These are phyloP conservation scores for Sander vitreus DNA, from an alignment of 2,113 vertebrate species.

Conservation along the genomic window DNA sequence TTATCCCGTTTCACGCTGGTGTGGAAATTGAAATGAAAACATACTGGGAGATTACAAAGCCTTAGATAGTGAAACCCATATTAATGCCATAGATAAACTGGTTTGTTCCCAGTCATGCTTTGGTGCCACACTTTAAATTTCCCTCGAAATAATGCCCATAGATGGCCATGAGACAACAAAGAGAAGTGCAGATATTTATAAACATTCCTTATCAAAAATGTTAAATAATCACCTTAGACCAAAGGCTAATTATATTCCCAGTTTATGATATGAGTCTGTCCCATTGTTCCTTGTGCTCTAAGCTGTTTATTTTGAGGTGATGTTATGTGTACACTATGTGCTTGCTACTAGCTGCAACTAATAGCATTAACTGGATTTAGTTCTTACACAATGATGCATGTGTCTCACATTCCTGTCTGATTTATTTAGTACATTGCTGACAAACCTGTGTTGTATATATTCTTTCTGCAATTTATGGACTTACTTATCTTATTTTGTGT, in stretches of 20 bases:
- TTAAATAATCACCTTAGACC: constrained; percentile 11
- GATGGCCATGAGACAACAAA: constrained; percentile 28
- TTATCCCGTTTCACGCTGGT: constrained; percentile 67
- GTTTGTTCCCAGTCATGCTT: constrained; percentile 51
- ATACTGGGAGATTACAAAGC: constrained; percentile 57
- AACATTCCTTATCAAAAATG: constrained; percentile 10
- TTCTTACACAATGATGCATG: constrained; percentile 60
- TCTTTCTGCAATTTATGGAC: constrained; percentile 13
- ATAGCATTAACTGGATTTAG: constrained; percentile 78
- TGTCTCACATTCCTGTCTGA: constrained; percentile 60
- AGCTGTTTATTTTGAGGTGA: constrained; percentile 52
- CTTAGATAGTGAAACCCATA: constrained; percentile 42
- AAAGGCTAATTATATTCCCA: constrained; percentile 24
- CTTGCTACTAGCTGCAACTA: constrained; percentile 47
- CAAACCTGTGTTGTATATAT: constrained; percentile 4
- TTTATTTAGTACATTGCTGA: constrained; percentile 22
- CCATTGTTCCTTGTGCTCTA: constrained; percentile 43
- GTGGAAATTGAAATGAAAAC: constrained; percentile 65
- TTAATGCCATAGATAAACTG: constrained; percentile 62
- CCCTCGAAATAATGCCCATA: constrained; percentile 13
- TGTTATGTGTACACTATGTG: constrained; percentile 33
- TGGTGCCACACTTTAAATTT: constrained; percentile 32
- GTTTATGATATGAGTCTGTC: constrained; percentile 3
- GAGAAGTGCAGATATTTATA: constrained; percentile 23
- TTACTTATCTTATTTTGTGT: neutral